Evolutionary conservation across 2,888 invertebrate genomes (phyloP).

Genomic region (Lepidonotus clava): DNA sequence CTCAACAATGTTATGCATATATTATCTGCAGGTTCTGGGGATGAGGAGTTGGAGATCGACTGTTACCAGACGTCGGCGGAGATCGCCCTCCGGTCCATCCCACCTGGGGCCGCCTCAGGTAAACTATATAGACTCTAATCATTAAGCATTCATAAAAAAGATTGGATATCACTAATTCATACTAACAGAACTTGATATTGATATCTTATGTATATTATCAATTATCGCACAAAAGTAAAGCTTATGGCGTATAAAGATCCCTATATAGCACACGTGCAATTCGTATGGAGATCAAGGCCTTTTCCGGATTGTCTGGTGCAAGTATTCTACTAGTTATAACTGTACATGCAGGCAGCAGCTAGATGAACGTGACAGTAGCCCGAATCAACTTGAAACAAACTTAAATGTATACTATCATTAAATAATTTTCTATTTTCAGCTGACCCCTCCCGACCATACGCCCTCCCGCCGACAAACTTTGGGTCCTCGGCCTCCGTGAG

Average conservation of each 20-base stretch:
- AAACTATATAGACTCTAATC: background rate
- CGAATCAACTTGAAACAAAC: no score
- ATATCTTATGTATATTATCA: background rate
- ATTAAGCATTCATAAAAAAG: no score
- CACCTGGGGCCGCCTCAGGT: background rate
- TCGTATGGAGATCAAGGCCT: no score
- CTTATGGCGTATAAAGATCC: no score
- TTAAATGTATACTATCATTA: background rate
- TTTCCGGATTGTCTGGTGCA: no score
- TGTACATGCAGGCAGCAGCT: no score
- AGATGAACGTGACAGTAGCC: no score
- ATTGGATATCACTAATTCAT: no score
- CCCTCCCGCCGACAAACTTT: slow-evolving; percentile 32
- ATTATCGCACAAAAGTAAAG: no score
- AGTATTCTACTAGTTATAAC: no score
- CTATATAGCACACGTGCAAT: no score
- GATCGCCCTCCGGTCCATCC: background rate
- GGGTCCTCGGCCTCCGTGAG: background rate
- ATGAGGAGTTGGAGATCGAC: slow-evolving; percentile 8
- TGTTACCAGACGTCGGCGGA: slow-evolving; percentile 26
- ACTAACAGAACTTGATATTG: background rate
- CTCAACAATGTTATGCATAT: no score
- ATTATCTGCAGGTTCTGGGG: background rate
- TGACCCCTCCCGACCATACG: slow-evolving; percentile 26
- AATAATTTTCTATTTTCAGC: background rate